Evolutionary conservation across 2,888 invertebrate species (phyloP).

Genomic region (Zygothrica quintamaculata): DNA sequence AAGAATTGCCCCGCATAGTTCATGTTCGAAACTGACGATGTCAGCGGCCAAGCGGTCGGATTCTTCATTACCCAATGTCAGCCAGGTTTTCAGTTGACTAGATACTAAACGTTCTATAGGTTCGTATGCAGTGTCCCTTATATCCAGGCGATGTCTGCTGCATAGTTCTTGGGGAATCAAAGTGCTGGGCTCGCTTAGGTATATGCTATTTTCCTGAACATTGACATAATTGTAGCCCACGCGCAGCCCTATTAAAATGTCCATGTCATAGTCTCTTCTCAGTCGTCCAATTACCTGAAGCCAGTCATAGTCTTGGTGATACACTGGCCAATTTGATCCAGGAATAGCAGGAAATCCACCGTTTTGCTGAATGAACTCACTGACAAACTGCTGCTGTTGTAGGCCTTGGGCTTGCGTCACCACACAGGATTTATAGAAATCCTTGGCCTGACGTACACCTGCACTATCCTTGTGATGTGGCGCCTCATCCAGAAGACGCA

Average conservation of each 20-base stretch:
- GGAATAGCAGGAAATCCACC: constrained; percentile 82
- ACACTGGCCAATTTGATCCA: constrained; percentile 75
- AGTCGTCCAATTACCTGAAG: constrained; percentile 66
- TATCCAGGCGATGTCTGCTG: constrained; percentile 55
- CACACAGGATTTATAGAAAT: constrained; percentile 81
- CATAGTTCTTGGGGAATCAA: constrained; percentile 74
- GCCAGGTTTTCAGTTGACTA: constrained; percentile 75
- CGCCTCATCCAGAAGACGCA: constrained; percentile 67
- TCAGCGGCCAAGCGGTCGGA: constrained; percentile 72
- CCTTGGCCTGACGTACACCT: constrained; percentile 75
- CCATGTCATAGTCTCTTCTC: constrained; percentile 73
- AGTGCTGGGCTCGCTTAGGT: constrained; percentile 75
- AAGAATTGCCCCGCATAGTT: constrained; percentile 70
- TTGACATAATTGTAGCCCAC: constrained; percentile 74
- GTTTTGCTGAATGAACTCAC: constrained; percentile 73
- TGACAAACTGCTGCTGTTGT: constrained; percentile 70
- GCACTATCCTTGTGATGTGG: constrained; percentile 64
- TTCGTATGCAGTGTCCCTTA: constrained; percentile 60
- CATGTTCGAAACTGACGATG: constrained; percentile 77
- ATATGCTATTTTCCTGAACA: constrained; percentile 78
- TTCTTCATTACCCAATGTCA: constrained; percentile 65
- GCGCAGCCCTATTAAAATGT: constrained; percentile 81
- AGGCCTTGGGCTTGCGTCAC: constrained; percentile 55
- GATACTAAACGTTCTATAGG: constrained; percentile 66
- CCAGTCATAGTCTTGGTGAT: constrained; percentile 80